phyloP scores from a whole-genome alignment of 23 tunicate genomes.

The Ciona savignyi region DNA sequence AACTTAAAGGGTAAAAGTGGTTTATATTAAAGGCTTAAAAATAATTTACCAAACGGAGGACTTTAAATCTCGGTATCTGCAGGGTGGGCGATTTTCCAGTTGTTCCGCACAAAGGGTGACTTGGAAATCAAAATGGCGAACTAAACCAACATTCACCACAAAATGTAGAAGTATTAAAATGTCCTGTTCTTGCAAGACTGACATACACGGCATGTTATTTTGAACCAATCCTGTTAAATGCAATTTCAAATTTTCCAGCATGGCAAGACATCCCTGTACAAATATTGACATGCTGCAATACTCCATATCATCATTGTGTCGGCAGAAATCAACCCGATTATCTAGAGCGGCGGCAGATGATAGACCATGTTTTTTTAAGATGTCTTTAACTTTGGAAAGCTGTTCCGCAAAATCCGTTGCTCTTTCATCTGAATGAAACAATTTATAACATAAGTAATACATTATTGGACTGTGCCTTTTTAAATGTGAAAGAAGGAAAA shows the following conservation, averaged over 20 bases:
- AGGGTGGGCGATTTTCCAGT: not conserved
- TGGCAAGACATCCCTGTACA: not conserved
- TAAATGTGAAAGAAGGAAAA: no score
- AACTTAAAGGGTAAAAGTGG: no score
- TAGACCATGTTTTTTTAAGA: not conserved
- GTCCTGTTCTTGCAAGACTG: not conserved
- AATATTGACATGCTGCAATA: not conserved
- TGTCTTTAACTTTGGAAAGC: not conserved
- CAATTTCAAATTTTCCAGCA: not conserved
- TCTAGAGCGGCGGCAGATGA: not conserved
- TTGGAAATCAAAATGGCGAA: not conserved
- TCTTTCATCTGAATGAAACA: not conserved
- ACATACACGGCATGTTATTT: not conserved
- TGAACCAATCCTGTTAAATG: not conserved
- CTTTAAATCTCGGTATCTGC: not conserved
- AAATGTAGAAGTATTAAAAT: not conserved
- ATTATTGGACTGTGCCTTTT: no score
- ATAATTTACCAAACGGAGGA: not conserved
- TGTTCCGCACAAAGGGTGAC: not conserved
- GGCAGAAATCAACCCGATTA: not conserved
- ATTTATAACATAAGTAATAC: no score
- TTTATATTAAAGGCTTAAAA: no score
- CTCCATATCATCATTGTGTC: not conserved
- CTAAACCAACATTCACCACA: not conserved
- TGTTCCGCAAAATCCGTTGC: not conserved